phyloP scores from a whole-genome alignment of 2,888 invertebrate species.

The Drosophila melanosoma region DNA sequence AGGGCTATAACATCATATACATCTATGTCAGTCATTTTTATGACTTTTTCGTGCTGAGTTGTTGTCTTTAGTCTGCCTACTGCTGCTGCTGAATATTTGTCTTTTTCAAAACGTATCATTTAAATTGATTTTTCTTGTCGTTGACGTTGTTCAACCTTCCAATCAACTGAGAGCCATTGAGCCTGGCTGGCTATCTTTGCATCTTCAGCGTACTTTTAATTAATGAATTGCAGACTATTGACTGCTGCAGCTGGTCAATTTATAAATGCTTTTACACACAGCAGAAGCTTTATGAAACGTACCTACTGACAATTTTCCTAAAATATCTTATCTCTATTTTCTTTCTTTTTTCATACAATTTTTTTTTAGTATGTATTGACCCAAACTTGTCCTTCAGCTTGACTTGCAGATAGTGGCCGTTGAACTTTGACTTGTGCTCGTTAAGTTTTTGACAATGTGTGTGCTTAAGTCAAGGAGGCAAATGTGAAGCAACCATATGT shows the following conservation, averaged over 20 bases:
- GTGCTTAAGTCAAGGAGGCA: conserved; percentile 35
- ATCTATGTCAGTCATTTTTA: conserved; percentile 39
- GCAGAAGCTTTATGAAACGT: conserved; percentile 12
- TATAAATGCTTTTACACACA: conserved; percentile 40
- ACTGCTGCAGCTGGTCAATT: conserved; percentile 49
- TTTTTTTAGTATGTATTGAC: conserved; percentile 17
- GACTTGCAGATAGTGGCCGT: conserved; percentile 52
- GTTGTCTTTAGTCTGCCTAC: conserved; percentile 41
- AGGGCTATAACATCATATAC: background rate
- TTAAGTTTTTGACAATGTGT: conserved; percentile 29
- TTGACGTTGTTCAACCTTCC: conserved; percentile 55
- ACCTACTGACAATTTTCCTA: conserved; percentile 35
- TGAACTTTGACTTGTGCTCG: conserved; percentile 60
- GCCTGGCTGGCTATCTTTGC: conserved; percentile 6
- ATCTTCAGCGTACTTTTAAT: conserved; percentile 51
- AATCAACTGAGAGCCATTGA: conserved; percentile 46
- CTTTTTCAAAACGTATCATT: conserved; percentile 76
- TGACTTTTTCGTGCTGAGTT: conserved; percentile 40
- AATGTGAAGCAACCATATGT: conserved; percentile 21
- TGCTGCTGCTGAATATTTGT: conserved; percentile 65
- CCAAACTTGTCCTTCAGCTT: conserved; percentile 59
- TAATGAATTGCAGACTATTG: conserved; percentile 62
- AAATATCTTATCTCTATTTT: conserved; percentile 36
- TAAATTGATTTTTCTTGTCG: conserved; percentile 79
- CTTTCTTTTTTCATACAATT: conserved; percentile 2